phyloP scores from a whole-genome alignment of 2,888 invertebrate genomes.

The Leucophenga maculata region DNA sequence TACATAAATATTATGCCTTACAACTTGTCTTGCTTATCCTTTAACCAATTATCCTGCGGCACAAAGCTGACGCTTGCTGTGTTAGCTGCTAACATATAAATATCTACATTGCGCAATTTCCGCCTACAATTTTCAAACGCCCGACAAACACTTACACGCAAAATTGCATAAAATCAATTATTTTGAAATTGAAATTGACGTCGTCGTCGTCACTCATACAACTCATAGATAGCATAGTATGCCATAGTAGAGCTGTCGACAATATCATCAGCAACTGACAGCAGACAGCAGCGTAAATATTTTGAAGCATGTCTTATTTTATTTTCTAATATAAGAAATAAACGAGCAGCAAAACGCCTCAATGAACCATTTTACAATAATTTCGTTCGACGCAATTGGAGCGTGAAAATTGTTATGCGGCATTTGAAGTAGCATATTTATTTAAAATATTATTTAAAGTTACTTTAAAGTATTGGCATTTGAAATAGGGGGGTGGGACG shows the following conservation, averaged over 20 bases:
- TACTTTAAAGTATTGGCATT: neutral
- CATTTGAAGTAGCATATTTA: neutral
- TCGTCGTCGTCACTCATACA: slow-evolving; percentile 38
- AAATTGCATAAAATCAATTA: slow-evolving; percentile 67
- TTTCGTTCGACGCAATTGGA: neutral
- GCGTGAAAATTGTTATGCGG: neutral
- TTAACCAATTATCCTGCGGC: slow-evolving; percentile 52
- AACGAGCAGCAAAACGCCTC: neutral
- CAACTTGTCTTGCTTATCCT: neutral
- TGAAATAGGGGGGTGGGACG: slow-evolving; percentile 16
- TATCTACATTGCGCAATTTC: neutral
- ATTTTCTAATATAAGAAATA: slow-evolving; percentile 47
- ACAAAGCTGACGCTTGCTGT: slow-evolving; percentile 35
- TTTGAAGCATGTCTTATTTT: slow-evolving; percentile 60
- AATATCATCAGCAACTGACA: too few species aligned
- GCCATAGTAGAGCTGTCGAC: too few species aligned
- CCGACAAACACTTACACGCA: slow-evolving; percentile 28
- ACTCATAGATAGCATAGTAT: neutral
- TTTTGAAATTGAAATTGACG: slow-evolving; percentile 67
- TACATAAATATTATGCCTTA: neutral
- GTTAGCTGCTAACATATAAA: neutral
- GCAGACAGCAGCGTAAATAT: slow-evolving; percentile 53
- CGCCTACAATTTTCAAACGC: slow-evolving; percentile 14
- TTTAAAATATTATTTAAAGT: neutral
- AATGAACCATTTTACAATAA: neutral